Evolutionary conservation across 2,888 invertebrate genomes (phyloP), one percentile per base, ranked within the genome.

Genomic region (Limnephilus rhombicus): DNA sequence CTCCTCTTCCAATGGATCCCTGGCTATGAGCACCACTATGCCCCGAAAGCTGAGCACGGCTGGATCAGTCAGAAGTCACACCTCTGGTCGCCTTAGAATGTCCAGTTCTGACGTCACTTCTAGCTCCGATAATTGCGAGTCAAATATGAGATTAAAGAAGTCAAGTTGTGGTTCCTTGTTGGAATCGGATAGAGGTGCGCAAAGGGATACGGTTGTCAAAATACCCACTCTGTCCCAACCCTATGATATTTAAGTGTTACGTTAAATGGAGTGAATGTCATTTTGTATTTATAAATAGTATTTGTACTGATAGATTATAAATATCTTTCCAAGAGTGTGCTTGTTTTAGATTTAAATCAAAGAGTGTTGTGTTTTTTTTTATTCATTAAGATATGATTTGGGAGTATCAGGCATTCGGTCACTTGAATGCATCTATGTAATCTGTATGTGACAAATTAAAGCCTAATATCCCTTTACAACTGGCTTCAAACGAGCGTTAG

Each of bases 101-200:
- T 93, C 93, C 37, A 93, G 93, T 87, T 93, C 93, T n/a, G 93
- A 93, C 24, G 93, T 93, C 80, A 93, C 92, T 95, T 96, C 41
- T 95, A 95, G 0, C 95, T 96, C 94, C 95, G 96, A 93, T 96
- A 96, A 94, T 95, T 95, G 15, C 96, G 96, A 2, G 95, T 96
- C 0, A 94, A 93, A 31, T 87, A 96, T 15, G 95, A 95, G 2
- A 95, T 94, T 95, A 2, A 96, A 96, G 92, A 96, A 96, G 94
- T 95, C 95, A 88, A 96, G 96, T 93, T 95, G 96, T 2, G 96
- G 95, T 15, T 96, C 96, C 0, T 95, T 96, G 15, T 95, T 96
- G 86, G 96, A 96, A 82, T 94, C 95, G 3, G 86, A 41, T 24
- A 92, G 92, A 31, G 90, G 89, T 85, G 86, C 87, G 45, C 95